phyloP scores from a whole-genome alignment of 1,140 invertebrate species.

The Nebria ingens region DNA sequence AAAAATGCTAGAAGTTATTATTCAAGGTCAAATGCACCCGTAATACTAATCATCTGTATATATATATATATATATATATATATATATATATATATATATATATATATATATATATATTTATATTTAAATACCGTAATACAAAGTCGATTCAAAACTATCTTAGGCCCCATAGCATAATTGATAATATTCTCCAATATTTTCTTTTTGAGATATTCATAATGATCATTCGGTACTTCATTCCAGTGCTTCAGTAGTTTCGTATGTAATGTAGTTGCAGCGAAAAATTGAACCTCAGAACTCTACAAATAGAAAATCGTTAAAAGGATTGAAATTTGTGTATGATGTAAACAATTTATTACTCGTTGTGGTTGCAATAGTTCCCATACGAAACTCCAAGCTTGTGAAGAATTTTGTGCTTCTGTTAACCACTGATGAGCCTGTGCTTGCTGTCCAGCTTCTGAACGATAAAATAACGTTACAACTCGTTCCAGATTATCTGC shows the following conservation, averaged over 20 bases:
- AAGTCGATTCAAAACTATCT: conserved; percentile 72
- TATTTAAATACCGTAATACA: conserved; percentile 62
- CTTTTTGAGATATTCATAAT: conserved; percentile 62
- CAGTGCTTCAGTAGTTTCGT: conserved; percentile 78
- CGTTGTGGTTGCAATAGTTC: conserved; percentile 67
- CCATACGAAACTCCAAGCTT: conserved; percentile 87
- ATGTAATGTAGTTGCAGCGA: conserved; percentile 80
- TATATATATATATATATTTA: neutral
- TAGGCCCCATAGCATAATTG: conserved; percentile 63
- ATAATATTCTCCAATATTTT: conserved; percentile 66
- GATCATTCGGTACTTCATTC: conserved; percentile 68
- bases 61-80: no score
- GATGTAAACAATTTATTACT: conserved; percentile 38
- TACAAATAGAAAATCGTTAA: conserved; percentile 35
- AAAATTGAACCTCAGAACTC: conserved; percentile 82
- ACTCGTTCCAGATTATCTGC: conserved; percentile 38
- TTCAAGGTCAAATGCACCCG: no score
- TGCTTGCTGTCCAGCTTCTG: conserved; percentile 46
- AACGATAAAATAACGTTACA: conserved; percentile 41
- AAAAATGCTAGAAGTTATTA: no score
- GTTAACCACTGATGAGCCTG: conserved; percentile 76
- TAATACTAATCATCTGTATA: no score
- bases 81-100: no score
- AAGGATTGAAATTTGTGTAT: neutral
- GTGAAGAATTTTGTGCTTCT: conserved; percentile 63